A percentile compares a stretch with the other conserved stretches of the same genome.
Evolutionary conservation across 2,113 vertebrate species (phyloP).

Genomic region (Montifringilla adamsi): DNA sequence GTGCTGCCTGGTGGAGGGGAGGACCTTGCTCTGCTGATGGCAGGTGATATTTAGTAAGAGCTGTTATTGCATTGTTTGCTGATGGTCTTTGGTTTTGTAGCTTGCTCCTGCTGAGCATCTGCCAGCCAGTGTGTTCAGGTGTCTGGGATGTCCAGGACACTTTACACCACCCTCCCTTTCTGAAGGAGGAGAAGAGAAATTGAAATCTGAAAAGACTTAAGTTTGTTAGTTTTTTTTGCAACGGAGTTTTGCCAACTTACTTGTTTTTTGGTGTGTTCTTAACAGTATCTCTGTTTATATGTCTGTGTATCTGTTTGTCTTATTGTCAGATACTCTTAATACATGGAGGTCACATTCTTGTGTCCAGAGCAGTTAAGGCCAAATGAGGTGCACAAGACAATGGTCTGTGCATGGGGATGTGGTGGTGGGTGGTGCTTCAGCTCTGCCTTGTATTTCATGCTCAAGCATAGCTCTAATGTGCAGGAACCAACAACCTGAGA

Average conservation of each 20-base stretch:
- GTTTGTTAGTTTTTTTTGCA: background rate
- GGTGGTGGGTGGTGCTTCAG: background rate
- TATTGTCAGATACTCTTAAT: background rate
- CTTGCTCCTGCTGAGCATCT: background rate
- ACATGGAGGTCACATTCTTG: background rate
- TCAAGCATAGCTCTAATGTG: background rate
- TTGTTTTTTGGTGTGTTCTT: background rate
- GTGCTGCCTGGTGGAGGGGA: background rate
- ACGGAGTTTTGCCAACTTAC: background rate
- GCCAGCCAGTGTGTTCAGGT: background rate
- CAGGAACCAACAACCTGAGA: background rate
- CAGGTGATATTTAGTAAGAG: background rate
- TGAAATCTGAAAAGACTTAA: background rate
- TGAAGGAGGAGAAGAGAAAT: background rate
- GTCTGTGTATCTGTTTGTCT: background rate
- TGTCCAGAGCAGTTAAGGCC: background rate
- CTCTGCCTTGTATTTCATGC: background rate
- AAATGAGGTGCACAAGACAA: background rate
- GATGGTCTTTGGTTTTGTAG: background rate
- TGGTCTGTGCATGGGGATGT: background rate
- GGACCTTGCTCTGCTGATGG: background rate
- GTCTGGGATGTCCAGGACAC: background rate
- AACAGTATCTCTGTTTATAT: background rate
- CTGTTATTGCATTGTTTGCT: background rate
- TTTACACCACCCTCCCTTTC: background rate